Percentiles rank a stretch among this genome's conserved stretches.
Evolutionary conservation across 30 jellyfish, hydroid and myxozoan genomes (phyloP).

Genomic region (Pelagia noctiluca): DNA sequence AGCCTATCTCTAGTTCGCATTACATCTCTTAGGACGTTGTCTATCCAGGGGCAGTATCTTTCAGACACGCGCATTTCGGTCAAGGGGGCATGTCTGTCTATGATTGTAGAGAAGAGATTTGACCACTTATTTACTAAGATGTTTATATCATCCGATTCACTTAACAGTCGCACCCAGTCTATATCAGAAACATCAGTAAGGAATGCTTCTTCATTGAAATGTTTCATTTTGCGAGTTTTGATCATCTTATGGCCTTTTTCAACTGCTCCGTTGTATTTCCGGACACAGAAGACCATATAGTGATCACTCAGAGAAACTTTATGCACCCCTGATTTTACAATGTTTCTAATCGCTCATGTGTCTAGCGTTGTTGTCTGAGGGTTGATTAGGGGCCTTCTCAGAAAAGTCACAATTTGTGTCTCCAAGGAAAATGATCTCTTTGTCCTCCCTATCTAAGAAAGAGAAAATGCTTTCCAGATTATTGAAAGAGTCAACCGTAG

Average conservation of each 20-base stretch:
- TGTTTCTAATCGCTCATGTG: neutral
- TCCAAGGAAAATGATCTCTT: slow-evolving; percentile 14
- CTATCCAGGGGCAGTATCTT: slow-evolving; percentile 59
- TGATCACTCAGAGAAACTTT: slow-evolving; percentile 13
- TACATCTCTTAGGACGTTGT: slow-evolving; percentile 23
- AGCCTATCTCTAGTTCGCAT: slow-evolving; percentile 60
- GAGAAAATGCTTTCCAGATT: slow-evolving; percentile 19
- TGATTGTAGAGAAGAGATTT: slow-evolving; percentile 24
- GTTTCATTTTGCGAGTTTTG: slow-evolving; percentile 8
- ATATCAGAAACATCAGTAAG: neutral
- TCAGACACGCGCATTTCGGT: slow-evolving; percentile 51
- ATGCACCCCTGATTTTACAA: neutral
- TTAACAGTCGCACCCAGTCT: neutral
- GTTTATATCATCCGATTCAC: slow-evolving; percentile 27
- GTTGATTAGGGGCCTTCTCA: neutral
- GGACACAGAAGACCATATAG: slow-evolving; percentile 8
- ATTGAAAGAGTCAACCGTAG: neutral
- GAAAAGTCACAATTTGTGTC: slow-evolving; percentile 27
- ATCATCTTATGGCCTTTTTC: slow-evolving; percentile 26
- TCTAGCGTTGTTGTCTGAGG: slow-evolving; percentile 3
- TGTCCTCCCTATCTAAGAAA: neutral
- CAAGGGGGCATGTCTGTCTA: slow-evolving; percentile 39
- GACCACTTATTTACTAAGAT: slow-evolving; percentile 26
- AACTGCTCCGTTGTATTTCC: neutral
- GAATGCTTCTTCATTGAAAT: neutral